Base-by-base conservation (phyloP, 2,113 vertebrate genomes). In the Scalopus aquaticus region DNA sequence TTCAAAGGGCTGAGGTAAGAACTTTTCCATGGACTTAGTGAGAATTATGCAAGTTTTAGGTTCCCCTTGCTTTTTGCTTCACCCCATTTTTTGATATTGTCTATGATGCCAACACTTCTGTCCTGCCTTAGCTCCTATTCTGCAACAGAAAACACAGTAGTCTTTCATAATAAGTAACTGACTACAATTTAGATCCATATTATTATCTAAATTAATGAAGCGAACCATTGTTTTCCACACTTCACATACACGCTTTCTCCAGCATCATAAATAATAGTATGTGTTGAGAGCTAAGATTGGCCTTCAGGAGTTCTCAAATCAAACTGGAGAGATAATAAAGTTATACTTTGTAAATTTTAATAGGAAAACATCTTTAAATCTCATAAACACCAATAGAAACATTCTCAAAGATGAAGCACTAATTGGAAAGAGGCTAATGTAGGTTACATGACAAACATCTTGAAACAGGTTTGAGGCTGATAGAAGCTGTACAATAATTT, bases 321-420 rank as follows among this genome's bases (percentile, higher is more conserved):
- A 78, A 90, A 90, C 35, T 32, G 13, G 26, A 64, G 12, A 6
- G 51, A 95, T 60, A 64, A 93, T 67, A 92, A 95, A 91, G 77
- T 49, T 74, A 94, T 58, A 28, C 49, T 96, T 82, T 10, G 3
- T n/a, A 79, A 74, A 82, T 89, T 96, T 95, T 89, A 93, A 82
- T 86, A 78, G n/a, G 30, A 54, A 95, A 95, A 70, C 13, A 76
- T 49, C 19, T 56, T 77, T 64, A 93, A 74, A 16, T 2, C 4
- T 94, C 30, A 70, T 89, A 90, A 96, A 85, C 3, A 94, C 4
- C 28, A 74, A 30, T 30, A 56, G 30, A 89, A 69, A 80, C 83
- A 67, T 67, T 9, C 0, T 73, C 24, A 37, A 74, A 88, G 12
- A 78, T 44, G 81, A 96, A 96, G 13, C 1, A 67, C 83, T 87